Conservation (phyloP, 2,113 vertebrate genomes). For the Puma concolor region DNA sequence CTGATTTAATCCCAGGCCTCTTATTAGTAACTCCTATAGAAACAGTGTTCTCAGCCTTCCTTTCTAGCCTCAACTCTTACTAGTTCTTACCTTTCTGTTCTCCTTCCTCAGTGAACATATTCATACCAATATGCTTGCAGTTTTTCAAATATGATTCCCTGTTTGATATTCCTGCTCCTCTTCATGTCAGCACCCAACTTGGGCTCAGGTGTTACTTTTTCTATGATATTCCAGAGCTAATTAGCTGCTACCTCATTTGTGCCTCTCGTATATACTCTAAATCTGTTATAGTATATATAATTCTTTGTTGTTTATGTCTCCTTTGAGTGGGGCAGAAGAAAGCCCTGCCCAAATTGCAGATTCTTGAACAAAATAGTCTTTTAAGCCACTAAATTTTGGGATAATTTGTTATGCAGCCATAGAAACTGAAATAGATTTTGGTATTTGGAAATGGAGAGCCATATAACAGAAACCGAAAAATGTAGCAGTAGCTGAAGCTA, state of each 20-base stretch:
- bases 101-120: neutral
- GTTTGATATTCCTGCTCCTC: neutral
- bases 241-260: neutral
- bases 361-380: neutral
- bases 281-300: neutral
- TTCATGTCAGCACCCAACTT: neutral
- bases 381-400: neutral
- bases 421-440: slow-evolving; percentile 46
- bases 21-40: neutral
- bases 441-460: neutral
- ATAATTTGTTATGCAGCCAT: neutral
- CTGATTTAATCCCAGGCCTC: neutral
- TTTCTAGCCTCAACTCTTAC: neutral
- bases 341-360: neutral
- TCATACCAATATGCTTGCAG: neutral
- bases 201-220: neutral
- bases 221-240: neutral
- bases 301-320: neutral
- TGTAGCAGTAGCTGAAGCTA: neutral
- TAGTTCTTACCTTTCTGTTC: neutral
- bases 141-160: neutral
- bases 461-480: neutral
- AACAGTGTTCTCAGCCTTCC: neutral
- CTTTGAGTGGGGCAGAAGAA: neutral
- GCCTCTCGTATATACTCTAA: neutral